These are phyloP conservation scores for Ctenopoma multispine DNA, from an alignment of 2,797 vertebrate genomes.

Conservation along the genomic window DNA sequence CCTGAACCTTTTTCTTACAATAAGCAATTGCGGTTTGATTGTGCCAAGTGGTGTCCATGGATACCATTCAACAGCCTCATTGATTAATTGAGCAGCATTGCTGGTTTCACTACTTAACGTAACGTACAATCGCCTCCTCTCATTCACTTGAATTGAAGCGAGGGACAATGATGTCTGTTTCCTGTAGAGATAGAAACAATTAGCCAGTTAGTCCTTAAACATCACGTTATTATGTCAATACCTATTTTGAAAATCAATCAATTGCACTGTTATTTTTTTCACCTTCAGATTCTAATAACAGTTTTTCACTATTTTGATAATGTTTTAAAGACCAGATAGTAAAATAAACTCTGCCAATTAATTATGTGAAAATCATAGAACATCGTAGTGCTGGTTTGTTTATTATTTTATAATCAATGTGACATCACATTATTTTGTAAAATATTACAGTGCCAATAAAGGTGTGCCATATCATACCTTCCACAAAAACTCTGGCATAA, in stretches of 20 bases:
- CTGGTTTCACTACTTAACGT: background rate
- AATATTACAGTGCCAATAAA: background rate
- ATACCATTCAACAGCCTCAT: constrained; percentile 6
- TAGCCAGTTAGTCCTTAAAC: background rate
- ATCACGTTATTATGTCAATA: too few species aligned
- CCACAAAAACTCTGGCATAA: too few species aligned
- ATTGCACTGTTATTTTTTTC: too few species aligned
- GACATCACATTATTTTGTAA: constrained; percentile 8
- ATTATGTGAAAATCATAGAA: background rate
- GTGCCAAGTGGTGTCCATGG: constrained; percentile 27
- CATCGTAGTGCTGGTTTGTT: background rate
- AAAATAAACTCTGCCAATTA: background rate
- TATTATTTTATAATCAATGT: too few species aligned
- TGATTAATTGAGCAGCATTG: background rate
- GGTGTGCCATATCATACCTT: too few species aligned
- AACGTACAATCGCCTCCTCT: background rate
- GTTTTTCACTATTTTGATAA: background rate
- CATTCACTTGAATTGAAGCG: background rate
- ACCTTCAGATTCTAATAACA: too few species aligned
- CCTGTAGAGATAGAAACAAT: background rate
- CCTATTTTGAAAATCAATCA: too few species aligned
- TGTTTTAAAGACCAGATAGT: background rate
- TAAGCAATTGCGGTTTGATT: constrained; percentile 15
- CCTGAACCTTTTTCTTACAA: background rate
- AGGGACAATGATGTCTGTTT: background rate